Evolutionary conservation across 2,888 invertebrate species (phyloP).

Genomic region (Nemotelus nigrinus): DNA sequence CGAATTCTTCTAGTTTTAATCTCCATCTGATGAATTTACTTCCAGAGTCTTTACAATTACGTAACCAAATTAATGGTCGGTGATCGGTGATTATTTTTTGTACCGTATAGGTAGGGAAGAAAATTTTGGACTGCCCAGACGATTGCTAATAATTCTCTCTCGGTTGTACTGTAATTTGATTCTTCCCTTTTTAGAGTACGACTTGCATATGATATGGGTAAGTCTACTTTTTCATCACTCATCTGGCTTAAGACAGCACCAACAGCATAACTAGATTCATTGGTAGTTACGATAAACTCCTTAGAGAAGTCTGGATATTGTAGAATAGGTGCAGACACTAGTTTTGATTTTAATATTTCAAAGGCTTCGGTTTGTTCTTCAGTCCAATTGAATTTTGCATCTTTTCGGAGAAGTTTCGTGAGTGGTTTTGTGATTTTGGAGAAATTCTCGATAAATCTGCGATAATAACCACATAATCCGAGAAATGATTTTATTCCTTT

Average conservation of each 20-base stretch:
- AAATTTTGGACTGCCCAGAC: background rate
- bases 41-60: too few relatives aligned
- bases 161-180: background rate
- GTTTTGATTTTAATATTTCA: constrained; percentile 5
- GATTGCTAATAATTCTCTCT: background rate
- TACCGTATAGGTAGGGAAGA: background rate
- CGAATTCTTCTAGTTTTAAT: too few relatives aligned
- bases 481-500: background rate
- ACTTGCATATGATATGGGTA: too few relatives aligned
- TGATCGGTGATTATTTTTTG: too few relatives aligned
- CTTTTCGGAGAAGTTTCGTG: too few relatives aligned
- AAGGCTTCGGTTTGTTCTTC: background rate
- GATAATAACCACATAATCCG: too few relatives aligned
- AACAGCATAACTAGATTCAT: constrained; percentile 27
- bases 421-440: too few relatives aligned
- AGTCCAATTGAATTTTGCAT: background rate
- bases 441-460: too few relatives aligned
- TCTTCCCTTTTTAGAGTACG: too few relatives aligned
- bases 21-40: too few relatives aligned
- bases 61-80: too few relatives aligned
- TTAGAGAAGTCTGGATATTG: background rate
- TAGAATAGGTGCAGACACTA: background rate
- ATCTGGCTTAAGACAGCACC: constrained; percentile 26
- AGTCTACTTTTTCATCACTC: background rate
- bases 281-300: constrained; percentile 13